These are phyloP conservation scores for Agriopis leucophaearia DNA, from an alignment of 2,888 invertebrate species.

Conservation along the genomic window DNA sequence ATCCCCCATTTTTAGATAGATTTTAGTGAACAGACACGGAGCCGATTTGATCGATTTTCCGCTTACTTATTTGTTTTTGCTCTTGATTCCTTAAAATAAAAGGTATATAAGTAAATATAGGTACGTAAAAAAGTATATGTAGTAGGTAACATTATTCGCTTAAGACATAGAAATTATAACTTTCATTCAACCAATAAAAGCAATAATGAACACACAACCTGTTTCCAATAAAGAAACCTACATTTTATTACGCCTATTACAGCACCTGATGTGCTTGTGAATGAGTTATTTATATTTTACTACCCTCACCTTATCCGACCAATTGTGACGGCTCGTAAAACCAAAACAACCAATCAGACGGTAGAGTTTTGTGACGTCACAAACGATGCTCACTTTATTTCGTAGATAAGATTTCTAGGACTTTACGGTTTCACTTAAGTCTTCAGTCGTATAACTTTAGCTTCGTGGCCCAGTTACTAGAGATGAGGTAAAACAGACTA, in stretches of 20 bases:
- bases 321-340: slow-evolving; percentile 30
- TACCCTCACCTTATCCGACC: slow-evolving; percentile 15
- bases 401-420: slow-evolving; percentile 30
- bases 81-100: no score
- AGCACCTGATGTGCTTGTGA: slow-evolving; percentile 28
- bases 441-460: slow-evolving; percentile 33
- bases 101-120: no score
- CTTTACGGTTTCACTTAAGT: slow-evolving; percentile 31
- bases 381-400: slow-evolving; percentile 29
- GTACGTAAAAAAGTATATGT: no score
- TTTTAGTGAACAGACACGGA: no score
- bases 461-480: slow-evolving; percentile 23
- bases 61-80: no score
- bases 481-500: slow-evolving; percentile 16
- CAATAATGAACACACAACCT: slow-evolving; percentile 1
- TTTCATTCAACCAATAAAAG: not conserved
- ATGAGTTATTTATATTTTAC: slow-evolving; percentile 33
- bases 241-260: slow-evolving; percentile 25
- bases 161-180: not conserved
- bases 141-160: no score
- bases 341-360: slow-evolving; percentile 31
- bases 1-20: no score
- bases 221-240: slow-evolving; percentile 22
- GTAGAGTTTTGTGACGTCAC: slow-evolving; percentile 28
- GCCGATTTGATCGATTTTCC: no score